Conservation (phyloP, 2,888 invertebrate species). For the Odiellus spinosus region DNA sequence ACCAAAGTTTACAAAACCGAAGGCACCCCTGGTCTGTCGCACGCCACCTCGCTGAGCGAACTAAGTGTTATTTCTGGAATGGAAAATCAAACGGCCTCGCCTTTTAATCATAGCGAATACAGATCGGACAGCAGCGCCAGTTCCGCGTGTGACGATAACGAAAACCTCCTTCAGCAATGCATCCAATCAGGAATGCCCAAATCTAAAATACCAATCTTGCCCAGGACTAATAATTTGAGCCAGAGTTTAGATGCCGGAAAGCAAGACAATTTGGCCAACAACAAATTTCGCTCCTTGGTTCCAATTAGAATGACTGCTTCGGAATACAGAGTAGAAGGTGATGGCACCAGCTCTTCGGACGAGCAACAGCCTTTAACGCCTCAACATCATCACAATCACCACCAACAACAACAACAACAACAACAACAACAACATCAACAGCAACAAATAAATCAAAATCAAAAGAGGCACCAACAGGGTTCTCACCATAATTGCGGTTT, state of each 20-base stretch:
- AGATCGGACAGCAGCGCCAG: conserved; percentile 9
- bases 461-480: too few relatives aligned
- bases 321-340: not conserved
- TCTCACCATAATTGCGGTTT: not conserved
- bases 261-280: not conserved
- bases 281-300: not conserved
- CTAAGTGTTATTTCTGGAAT: conserved; percentile 1
- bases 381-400: not conserved
- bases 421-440: too few relatives aligned
- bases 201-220: conserved; percentile 23
- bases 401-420: too few relatives aligned
- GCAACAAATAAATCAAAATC: too few relatives aligned
- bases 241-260: not conserved
- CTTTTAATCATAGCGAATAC: conserved; percentile 2
- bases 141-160: conserved; percentile 33
- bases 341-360: not conserved
- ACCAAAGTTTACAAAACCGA: conserved; percentile 40
- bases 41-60: conserved; percentile 33
- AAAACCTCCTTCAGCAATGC: conserved; percentile 47
- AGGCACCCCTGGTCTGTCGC: conserved; percentile 51
- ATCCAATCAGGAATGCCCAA: conserved; percentile 48
- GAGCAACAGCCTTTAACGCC: not conserved
- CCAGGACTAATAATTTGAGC: too few relatives aligned
- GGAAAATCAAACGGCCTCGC: not conserved
- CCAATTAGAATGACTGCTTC: not conserved